Conservation (phyloP, 2,888 invertebrate species). For the Phengaris alcon region DNA sequence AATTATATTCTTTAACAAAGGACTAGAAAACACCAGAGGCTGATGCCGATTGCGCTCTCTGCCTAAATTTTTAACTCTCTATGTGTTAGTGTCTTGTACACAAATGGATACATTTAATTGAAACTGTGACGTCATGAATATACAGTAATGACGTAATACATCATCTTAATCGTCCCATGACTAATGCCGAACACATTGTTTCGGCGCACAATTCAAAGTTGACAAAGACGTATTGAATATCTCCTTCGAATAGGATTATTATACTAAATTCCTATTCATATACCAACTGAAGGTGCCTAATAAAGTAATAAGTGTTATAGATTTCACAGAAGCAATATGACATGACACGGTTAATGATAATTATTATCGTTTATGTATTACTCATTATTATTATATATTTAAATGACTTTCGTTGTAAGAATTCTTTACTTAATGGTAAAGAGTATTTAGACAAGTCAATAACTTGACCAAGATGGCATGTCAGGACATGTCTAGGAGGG, state of each 20-base stretch:
- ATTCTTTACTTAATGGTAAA: too few species aligned
- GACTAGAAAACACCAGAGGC: too few species aligned
- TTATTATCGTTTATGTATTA: too few species aligned
- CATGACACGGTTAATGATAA: too few species aligned
- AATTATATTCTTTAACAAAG: too few species aligned
- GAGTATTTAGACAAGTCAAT: too few species aligned
- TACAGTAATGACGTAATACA: slow-evolving; percentile 12
- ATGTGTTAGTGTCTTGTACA: background rate
- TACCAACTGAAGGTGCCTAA: background rate
- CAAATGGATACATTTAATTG: slow-evolving; percentile 1
- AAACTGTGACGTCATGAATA: slow-evolving; percentile 16
- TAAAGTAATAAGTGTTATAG: background rate
- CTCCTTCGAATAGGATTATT: background rate
- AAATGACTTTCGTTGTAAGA: too few species aligned
- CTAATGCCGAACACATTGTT: slow-evolving; percentile 18
- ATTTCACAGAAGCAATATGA: background rate
- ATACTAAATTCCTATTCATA: background rate
- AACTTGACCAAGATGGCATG: too few species aligned
- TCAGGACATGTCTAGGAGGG: too few species aligned
- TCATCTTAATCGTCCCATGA: slow-evolving; percentile 26
- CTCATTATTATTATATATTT: too few species aligned
- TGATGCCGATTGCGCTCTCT: too few species aligned
- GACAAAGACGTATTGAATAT: slow-evolving; percentile 22
- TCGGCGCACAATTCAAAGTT: slow-evolving; percentile 21
- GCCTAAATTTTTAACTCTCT: too few species aligned